Base-by-base conservation (phyloP, 2,888 invertebrate species). In the Tetragonula carbonaria region DNA sequence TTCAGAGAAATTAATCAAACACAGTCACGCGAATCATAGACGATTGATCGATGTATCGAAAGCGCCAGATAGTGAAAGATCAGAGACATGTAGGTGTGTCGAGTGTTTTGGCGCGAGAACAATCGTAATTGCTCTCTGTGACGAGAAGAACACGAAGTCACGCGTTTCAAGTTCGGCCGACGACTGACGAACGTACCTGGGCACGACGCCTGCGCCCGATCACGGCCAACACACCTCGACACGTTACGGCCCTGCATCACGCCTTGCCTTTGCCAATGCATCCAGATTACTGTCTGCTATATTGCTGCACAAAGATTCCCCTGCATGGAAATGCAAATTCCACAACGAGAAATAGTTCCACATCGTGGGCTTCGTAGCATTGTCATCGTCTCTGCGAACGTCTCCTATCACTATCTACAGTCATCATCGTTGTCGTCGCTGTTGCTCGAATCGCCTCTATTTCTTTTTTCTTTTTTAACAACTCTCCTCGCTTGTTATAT, bases 131-230 rank as follows among this genome's bases (percentile, higher is more conserved):
- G 38, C 72, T 80, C 72, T 80, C 70, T 55, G 73, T 62, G 75
- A 50, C 63, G 73, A 80, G 57, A 45, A 21, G 77, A 62, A 38
- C 78, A 50, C 89, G 90, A 92, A 82, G 88, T 90, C 90, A 86
- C 91, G 88, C 89, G 91, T 90, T 85, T 87, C 87, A 89, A 89
- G 84, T 87, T 88, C 91, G 86, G 88, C 75, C 89, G 89, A 85
- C 87, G 92, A 92, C 92, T 92, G 92, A 87, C 86, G 85, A 74
- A 80, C 79, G 79, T 82, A 87, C 86, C 88, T 88, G 90, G 87
- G 84, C 78, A 79, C 78, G 87, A 90, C 92, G 92, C 92, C 85
- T 91, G 92, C 92, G 92, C 91, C 85, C 68, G 50, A 53, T 67
- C 80, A 57, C 67, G 23, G 38, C 23, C 70, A 67, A 53, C 67